Base-by-base conservation (phyloP, 2,888 invertebrate genomes). In the Busseola fusca region DNA sequence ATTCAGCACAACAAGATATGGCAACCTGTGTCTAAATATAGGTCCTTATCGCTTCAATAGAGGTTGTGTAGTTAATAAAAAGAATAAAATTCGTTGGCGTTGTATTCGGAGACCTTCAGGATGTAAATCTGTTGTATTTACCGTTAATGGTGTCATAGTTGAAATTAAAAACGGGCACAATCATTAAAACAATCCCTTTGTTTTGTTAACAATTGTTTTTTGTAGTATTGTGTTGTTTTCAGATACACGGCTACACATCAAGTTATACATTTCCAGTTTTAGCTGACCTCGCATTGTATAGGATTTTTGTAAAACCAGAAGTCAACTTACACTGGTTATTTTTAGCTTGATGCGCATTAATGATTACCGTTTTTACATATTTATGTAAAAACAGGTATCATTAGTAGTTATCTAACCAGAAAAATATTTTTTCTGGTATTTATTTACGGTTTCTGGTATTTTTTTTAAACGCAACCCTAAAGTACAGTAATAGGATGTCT, bases 1-100 rank as follows among this genome's bases (percentile, higher is more conserved):
- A 48, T 72, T 73, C 45, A 30, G 74, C 25, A 56, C 18, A 37
- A 73, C 74, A 16, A 48, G 63, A 21, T 56, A 45, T 6, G 72
- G 72, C 12, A 63, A 72, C 21, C 56, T 56, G 5, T 25, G 45
- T 34, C 62, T 72, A 5, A 72, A 72, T 16, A 25, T 72, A 12
- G 63, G 72, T 0, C 27, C 1, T n/a, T 74, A 73, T 25, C 72
- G 72, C 4, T 72, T 50, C 34, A 72, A 74, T 37, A 64, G 30
- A 30, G 72, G 70, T 3, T 27, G 40, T 16, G 14, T 25, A 16
- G 0, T 7, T 3, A 57, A 30, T 5, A 70, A 40, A n/a, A 37
- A 2, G 16, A 56, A 18, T 7, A 56, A 63, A 7, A 73, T 37
- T 2, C 54, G 72, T 5, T 72, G 72, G 72, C 54, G 74, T 1